Evolutionary conservation across 2,113 vertebrate species (phyloP).

Genomic region (Pycnonotus jocosus): DNA sequence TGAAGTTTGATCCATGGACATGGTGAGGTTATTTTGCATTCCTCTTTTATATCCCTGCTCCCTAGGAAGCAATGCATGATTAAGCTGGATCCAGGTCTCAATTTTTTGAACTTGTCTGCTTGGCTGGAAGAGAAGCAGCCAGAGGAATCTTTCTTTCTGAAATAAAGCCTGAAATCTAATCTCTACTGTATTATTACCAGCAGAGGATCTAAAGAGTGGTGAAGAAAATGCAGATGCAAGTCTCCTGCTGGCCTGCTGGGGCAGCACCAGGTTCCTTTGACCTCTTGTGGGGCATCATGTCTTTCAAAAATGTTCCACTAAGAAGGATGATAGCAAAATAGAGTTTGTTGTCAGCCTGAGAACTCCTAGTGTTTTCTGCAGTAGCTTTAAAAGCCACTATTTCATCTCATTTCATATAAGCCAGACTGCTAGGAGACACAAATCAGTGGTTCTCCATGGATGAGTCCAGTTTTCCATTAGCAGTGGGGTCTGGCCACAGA

Average conservation of each 20-base stretch:
- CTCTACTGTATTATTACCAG: not conserved
- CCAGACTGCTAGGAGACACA: not conserved
- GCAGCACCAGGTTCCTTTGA: not conserved
- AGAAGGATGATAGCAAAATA: not conserved
- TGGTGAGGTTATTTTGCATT: not conserved
- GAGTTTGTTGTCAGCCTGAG: not conserved
- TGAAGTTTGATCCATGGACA: not conserved
- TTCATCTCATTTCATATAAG: not conserved
- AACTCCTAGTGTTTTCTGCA: not conserved
- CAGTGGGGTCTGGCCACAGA: not conserved
- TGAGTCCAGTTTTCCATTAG: not conserved
- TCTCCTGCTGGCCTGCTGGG: not conserved
- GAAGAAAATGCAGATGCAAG: not conserved
- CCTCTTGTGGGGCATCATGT: not conserved
- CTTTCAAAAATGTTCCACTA: not conserved
- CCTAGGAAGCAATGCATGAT: fast-evolving
- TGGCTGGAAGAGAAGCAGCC: not conserved
- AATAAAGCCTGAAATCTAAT: not conserved
- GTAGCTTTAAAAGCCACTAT: not conserved
- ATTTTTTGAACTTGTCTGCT: not conserved
- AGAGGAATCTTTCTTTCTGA: not conserved
- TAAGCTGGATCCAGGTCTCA: not conserved
- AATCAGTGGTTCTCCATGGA: not conserved
- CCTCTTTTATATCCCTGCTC: not conserved
- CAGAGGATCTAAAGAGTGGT: not conserved